Evolutionary conservation across 2,888 invertebrate species (phyloP).

Genomic region (Ophion ellenae): DNA sequence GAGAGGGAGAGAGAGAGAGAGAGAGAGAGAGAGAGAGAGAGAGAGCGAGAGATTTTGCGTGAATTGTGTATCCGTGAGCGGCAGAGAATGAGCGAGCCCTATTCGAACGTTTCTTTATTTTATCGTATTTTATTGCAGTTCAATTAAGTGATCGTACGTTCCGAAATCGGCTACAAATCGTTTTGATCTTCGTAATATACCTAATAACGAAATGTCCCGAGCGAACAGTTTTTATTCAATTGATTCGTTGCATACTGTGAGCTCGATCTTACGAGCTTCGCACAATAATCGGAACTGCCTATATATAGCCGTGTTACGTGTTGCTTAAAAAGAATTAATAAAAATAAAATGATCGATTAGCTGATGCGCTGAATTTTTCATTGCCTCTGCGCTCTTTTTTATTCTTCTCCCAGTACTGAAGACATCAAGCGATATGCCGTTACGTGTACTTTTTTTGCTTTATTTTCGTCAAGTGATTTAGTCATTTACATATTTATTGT

Average conservation of each 20-base stretch:
- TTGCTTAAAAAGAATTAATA: slow-evolving; percentile 77
- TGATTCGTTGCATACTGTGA: background rate
- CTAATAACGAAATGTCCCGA: slow-evolving; percentile 30
- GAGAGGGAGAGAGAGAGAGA: slow-evolving; percentile 26
- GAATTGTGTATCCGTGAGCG: slow-evolving; percentile 3
- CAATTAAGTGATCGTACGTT: slow-evolving; percentile 44
- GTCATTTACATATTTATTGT: too few species aligned
- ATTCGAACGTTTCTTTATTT: background rate
- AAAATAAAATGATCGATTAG: slow-evolving; percentile 69
- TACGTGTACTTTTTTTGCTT: background rate
- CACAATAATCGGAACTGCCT: slow-evolving; percentile 48
- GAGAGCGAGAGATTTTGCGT: slow-evolving; percentile 27
- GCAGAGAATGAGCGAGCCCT: slow-evolving; percentile 2
- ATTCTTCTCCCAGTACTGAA: background rate
- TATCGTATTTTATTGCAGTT: slow-evolving; percentile 28
- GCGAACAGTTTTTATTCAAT: too few species aligned
- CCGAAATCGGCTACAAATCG: slow-evolving; percentile 42
- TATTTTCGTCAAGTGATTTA: background rate
- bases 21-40: slow-evolving; percentile 1
- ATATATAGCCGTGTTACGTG: slow-evolving; percentile 81
- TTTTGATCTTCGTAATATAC: slow-evolving; percentile 30
- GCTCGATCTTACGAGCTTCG: background rate
- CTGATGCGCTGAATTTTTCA: slow-evolving; percentile 28
- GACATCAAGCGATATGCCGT: background rate
- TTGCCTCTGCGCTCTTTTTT: background rate